Conservation (phyloP, 2,113 vertebrate genomes). For the Pardalotus punctatus region DNA sequence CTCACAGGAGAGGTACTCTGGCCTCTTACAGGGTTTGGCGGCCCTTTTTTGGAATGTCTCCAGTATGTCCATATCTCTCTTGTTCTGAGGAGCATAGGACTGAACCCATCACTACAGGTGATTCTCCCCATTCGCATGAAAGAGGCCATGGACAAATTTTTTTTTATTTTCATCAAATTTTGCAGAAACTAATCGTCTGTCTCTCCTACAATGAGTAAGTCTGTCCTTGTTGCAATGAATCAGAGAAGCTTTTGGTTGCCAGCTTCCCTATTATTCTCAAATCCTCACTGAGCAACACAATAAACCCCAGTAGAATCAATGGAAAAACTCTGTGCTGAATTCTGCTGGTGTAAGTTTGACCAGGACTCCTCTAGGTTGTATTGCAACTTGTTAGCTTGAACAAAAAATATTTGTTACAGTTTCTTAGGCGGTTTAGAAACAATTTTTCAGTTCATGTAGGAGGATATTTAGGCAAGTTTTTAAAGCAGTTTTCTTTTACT, state of each 20-base stretch:
- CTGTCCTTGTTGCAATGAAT: neutral
- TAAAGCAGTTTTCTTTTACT: slow-evolving; percentile 11
- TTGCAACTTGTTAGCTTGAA: neutral
- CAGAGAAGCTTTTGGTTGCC: neutral
- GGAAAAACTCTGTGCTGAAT: neutral
- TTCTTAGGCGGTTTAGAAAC: neutral
- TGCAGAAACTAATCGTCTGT: neutral
- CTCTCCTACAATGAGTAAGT: neutral
- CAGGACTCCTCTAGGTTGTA: neutral
- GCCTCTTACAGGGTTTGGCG: neutral
- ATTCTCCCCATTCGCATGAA: neutral
- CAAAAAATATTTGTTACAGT: neutral
- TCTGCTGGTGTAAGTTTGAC: neutral
- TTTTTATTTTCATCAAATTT: neutral
- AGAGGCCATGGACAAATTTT: neutral
- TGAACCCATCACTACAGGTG: neutral
- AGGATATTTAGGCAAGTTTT: neutral
- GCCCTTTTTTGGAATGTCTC: neutral
- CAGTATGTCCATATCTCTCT: neutral
- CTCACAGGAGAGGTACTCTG: neutral
- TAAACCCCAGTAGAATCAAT: neutral
- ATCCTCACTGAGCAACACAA: neutral
- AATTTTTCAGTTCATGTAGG: neutral
- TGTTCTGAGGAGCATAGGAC: neutral
- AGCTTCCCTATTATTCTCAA: neutral